Conservation (phyloP, 2,113 vertebrate genomes). For the Amblyornis subalaris region DNA sequence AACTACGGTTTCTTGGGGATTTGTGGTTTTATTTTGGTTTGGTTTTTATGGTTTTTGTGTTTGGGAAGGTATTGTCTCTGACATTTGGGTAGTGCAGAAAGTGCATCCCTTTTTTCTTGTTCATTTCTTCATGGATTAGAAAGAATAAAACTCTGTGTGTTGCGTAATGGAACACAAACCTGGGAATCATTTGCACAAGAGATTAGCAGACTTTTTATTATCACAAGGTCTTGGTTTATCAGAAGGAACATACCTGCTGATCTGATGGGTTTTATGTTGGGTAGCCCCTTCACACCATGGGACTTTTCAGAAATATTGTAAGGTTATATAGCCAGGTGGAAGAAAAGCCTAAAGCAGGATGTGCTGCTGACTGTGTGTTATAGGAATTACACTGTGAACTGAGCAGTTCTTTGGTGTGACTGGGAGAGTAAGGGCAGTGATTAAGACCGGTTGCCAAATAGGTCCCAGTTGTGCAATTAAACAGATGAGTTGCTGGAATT, state of each 20-base stretch:
- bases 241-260: background rate
- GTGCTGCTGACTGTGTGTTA: background rate
- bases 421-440: background rate
- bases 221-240: background rate
- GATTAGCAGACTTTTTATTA: background rate
- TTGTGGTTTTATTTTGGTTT: accelerated
- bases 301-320: background rate
- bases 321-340: background rate
- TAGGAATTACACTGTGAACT: background rate
- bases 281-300: background rate
- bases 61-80: background rate
- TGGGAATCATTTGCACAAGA: background rate
- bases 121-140: background rate
- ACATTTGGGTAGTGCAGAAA: background rate
- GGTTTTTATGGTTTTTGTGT: background rate
- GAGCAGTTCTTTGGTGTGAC: background rate
- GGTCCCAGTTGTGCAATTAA: background rate
- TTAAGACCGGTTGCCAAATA: background rate
- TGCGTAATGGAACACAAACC: background rate
- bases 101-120: background rate
- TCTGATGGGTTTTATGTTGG: background rate
- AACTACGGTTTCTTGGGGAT: background rate
- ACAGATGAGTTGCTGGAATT: background rate
- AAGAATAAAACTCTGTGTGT: background rate
- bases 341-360: background rate